phyloP scores from a whole-genome alignment of 2,888 invertebrate genomes.

The Cephus rjabovi region DNA sequence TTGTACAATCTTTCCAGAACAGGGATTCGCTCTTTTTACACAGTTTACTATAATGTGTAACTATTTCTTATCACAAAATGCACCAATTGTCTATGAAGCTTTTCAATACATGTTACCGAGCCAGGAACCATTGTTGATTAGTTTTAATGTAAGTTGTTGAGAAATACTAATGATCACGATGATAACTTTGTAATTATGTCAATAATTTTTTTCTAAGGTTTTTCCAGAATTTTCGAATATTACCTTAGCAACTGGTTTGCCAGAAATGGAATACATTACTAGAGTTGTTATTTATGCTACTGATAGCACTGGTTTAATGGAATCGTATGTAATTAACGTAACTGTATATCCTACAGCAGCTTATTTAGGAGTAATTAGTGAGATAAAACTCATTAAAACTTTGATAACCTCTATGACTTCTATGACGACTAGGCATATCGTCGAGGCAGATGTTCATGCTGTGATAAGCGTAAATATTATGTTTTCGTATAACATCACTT shows the following conservation, averaged over 20 bases:
- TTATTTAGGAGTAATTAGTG: conserved; percentile 8
- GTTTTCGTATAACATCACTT: no score
- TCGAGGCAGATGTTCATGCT: conserved; percentile 6
- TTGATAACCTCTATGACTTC: conserved; percentile 12
- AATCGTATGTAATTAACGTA: conserved; percentile 14
- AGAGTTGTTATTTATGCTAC: conserved; percentile 12
- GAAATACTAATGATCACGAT: neutral
- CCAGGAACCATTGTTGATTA: conserved; percentile 16
- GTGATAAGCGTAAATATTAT: no score
- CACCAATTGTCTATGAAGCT: conserved; percentile 14
- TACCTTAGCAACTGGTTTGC: conserved; percentile 16
- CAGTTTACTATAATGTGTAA: conserved; percentile 10
- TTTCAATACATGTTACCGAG: conserved; percentile 19
- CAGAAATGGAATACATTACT: conserved; percentile 14
- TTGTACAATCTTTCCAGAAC: conserved; percentile 12
- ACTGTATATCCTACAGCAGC: conserved; percentile 15
- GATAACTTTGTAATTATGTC: neutral
- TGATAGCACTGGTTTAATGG: conserved; percentile 15
- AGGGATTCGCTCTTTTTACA: conserved; percentile 18
- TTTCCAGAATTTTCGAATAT: conserved; percentile 13
- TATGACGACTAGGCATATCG: conserved; percentile 6
- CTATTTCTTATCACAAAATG: conserved; percentile 5
- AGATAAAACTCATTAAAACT: conserved; percentile 14
- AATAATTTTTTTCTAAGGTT: conserved; percentile 2
- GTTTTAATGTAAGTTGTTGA: conserved; percentile 10